Evolutionary conservation across 2,797 vertebrate genomes (phyloP).

Genomic region (Pangasius djambal): DNA sequence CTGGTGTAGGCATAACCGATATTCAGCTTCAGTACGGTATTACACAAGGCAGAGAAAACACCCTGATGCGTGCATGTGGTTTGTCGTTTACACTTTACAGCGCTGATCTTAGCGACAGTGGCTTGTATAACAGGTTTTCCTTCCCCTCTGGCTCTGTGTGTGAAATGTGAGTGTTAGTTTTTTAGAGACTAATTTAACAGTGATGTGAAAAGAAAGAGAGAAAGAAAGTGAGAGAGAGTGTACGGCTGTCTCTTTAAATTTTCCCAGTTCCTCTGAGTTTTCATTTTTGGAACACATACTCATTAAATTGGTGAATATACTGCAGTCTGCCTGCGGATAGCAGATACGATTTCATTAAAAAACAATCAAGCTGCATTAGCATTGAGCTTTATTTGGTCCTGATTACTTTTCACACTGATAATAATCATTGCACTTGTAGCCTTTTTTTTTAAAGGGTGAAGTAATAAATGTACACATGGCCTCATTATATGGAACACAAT

Average conservation of each 20-base stretch:
- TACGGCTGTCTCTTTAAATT: slow-evolving; percentile 27
- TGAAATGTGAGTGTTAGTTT: slow-evolving; percentile 29
- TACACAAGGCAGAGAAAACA: background rate
- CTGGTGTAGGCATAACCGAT: background rate
- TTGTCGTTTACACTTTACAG: slow-evolving; percentile 6
- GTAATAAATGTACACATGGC: background rate
- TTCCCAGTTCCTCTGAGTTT: slow-evolving; percentile 30
- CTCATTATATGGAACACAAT: background rate
- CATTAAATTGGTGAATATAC: slow-evolving; percentile 36
- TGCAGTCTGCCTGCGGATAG: slow-evolving; percentile 51
- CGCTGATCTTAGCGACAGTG: slow-evolving; percentile 10
- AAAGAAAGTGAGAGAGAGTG: slow-evolving; percentile 8
- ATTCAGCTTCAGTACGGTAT: slow-evolving; percentile 8
- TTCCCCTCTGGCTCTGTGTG: slow-evolving; percentile 31
- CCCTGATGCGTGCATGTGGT: background rate
- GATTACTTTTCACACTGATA: slow-evolving; percentile 32
- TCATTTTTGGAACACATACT: slow-evolving; percentile 35
- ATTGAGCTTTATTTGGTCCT: slow-evolving; percentile 24
- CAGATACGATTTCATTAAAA: slow-evolving; percentile 40
- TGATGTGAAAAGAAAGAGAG: background rate
- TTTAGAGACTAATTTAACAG: slow-evolving; percentile 23
- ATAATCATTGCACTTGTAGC: slow-evolving; percentile 23
- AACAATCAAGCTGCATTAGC: slow-evolving; percentile 28
- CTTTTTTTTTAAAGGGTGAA: slow-evolving; percentile 12
- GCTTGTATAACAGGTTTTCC: slow-evolving; percentile 31